These are phyloP conservation scores for Diadema setosum DNA, from an alignment of 35 echinoderm and acorn worm genomes.

Conservation along the genomic window DNA sequence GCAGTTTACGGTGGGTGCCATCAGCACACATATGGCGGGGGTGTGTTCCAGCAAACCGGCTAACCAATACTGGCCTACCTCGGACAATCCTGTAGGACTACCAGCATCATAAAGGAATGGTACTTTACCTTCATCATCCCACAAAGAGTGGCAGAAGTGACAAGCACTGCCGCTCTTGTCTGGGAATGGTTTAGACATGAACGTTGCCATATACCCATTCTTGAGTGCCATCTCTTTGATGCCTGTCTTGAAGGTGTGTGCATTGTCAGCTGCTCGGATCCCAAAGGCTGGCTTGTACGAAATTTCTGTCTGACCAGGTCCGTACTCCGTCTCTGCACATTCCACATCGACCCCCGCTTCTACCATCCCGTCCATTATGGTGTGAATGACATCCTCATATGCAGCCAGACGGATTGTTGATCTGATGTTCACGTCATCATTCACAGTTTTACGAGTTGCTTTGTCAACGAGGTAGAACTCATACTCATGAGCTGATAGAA, in stretches of 20 bases:
- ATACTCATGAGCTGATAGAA: constrained; percentile 54
- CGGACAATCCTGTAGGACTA: constrained; percentile 19
- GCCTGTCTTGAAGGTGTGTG: constrained; percentile 50
- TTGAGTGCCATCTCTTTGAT: constrained; percentile 72
- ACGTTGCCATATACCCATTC: constrained; percentile 46
- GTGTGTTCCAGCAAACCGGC: constrained; percentile 54
- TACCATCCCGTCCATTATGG: not conserved
- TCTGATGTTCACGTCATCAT: constrained; percentile 1
- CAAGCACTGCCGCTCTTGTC: not conserved
- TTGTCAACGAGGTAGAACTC: constrained; percentile 63
- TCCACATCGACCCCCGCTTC: constrained; percentile 62
- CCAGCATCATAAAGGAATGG: constrained; percentile 54
- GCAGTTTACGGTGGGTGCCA: constrained; percentile 65
- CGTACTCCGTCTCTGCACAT: constrained; percentile 39
- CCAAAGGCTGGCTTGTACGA: constrained; percentile 61
- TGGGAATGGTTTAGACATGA: constrained; percentile 64
- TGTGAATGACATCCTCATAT: constrained; percentile 17
- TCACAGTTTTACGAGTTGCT: constrained; percentile 7
- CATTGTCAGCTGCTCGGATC: constrained; percentile 70
- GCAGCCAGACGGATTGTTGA: not conserved
- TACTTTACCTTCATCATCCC: constrained; percentile 47
- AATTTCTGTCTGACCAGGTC: constrained; percentile 68
- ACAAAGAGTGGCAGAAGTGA: constrained; percentile 73
- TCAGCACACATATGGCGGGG: constrained; percentile 19
- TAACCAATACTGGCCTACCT: constrained; percentile 55